These are phyloP conservation scores for Anguilla obscura DNA, from an alignment of 2,797 vertebrate genomes.

Conservation along the genomic window DNA sequence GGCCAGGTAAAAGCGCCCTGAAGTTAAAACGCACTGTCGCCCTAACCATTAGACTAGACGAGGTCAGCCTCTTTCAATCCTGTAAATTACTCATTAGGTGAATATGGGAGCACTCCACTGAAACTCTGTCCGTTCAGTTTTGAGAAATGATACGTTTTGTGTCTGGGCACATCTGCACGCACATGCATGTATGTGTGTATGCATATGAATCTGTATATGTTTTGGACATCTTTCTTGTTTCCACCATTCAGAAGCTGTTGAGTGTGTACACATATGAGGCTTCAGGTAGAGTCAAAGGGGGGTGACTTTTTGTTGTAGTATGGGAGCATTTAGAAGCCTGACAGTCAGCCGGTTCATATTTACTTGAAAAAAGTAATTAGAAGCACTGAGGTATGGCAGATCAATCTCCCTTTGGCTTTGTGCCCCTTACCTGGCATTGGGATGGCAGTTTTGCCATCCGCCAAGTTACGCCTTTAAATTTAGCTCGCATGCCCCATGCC, in stretches of 20 bases:
- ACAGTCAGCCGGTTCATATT: conserved; percentile 29
- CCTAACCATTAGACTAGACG: conserved; percentile 12
- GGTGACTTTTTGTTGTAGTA: conserved; percentile 29
- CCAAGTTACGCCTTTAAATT: no score
- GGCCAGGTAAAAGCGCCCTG: conserved; percentile 40
- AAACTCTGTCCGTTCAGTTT: not conserved
- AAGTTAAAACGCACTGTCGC: conserved; percentile 51
- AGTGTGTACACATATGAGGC: conserved; percentile 1
- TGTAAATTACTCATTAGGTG: conserved; percentile 27
- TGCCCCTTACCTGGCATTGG: not conserved
- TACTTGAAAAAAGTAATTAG: not conserved
- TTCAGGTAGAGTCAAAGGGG: conserved; percentile 22
- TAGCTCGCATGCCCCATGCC: no score
- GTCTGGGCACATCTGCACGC: no score
- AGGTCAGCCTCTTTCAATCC: conserved; percentile 32
- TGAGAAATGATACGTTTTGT: not conserved
- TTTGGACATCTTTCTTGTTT: not conserved
- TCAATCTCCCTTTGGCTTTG: not conserved
- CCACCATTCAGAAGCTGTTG: conserved; percentile 7
- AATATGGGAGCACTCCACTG: not conserved
- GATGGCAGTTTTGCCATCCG: no score
- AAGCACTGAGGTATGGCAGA: not conserved
- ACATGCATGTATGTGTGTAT: not conserved
- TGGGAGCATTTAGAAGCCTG: conserved; percentile 42
- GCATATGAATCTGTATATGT: not conserved